Percentiles rank a stretch among this genome's conserved stretches.
These are phyloP conservation scores for Umimayanthus chanpuru DNA, from an alignment of 92 coral and sea anemone genomes.

Conservation along the genomic window DNA sequence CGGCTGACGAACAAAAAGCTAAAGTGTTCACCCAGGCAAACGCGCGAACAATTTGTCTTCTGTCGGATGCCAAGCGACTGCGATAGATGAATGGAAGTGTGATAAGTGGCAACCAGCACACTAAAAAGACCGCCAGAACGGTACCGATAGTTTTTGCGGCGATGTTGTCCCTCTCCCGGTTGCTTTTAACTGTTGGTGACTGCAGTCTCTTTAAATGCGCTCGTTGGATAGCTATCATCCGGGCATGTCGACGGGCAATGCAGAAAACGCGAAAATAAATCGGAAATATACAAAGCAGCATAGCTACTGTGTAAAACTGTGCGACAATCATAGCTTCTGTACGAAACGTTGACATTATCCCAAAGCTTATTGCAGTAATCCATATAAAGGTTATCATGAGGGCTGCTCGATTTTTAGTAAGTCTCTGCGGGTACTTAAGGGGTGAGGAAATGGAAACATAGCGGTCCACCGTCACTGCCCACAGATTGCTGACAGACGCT, in stretches of 20 bases:
- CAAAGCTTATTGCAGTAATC: constrained; percentile 66
- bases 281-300: constrained; percentile 69
- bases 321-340: constrained; percentile 45
- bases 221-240: constrained; percentile 63
- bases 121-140: constrained; percentile 68
- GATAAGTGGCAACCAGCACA: constrained; percentile 94
- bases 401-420: constrained; percentile 59
- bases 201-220: constrained; percentile 61
- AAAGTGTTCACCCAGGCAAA: constrained; percentile 88
- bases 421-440: constrained; percentile 66
- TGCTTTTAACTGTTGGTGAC: constrained; percentile 42
- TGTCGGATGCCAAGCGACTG: constrained; percentile 44
- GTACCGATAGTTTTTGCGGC: constrained; percentile 90
- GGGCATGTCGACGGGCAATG: constrained; percentile 89
- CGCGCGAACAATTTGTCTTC: constrained; percentile 40
- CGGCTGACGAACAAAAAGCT: constrained; percentile 85
- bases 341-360: constrained; percentile 59
- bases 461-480: constrained; percentile 90
- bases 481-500: constrained; percentile 87
- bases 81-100: constrained; percentile 70
- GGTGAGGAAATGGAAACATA: constrained; percentile 82
- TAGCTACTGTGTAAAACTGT: constrained; percentile 64
- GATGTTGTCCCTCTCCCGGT: constrained; percentile 63
- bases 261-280: constrained; percentile 77
- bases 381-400: constrained; percentile 65